These are phyloP conservation scores for Neodon shergylaensis DNA, from an alignment of 2,113 vertebrate species.

Conservation along the genomic window DNA sequence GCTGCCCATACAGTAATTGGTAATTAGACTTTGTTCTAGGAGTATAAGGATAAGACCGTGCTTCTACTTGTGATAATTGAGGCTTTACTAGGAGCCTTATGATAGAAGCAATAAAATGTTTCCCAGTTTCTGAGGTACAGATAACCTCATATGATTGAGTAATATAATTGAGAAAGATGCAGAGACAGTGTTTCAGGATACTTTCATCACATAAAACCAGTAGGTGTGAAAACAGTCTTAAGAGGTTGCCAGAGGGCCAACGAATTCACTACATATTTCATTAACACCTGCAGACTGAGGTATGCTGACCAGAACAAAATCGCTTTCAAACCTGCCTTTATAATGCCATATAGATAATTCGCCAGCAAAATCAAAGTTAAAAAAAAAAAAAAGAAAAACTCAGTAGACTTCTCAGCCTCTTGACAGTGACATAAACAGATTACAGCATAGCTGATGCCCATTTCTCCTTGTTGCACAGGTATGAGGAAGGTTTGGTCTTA, in stretches of 20 bases:
- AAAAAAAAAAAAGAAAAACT: not conserved
- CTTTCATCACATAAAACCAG: not conserved
- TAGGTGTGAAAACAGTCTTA: not conserved
- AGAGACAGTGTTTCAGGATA: not conserved
- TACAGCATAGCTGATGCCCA: not conserved
- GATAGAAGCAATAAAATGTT: not conserved
- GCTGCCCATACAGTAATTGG: not conserved
- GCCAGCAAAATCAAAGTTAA: not conserved
- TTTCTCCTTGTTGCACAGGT: not conserved
- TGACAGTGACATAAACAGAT: not conserved
- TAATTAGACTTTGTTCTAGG: not conserved
- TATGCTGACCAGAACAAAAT: not conserved
- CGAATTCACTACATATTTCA: not conserved
- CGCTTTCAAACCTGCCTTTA: not conserved
- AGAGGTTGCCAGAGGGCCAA: not conserved
- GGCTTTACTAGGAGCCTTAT: not conserved
- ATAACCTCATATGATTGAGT: not conserved
- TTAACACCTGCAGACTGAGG: not conserved
- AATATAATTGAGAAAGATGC: not conserved
- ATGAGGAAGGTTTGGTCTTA: not conserved
- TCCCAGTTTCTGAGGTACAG: not conserved
- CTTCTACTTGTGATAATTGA: not conserved
- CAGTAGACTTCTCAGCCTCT: not conserved
- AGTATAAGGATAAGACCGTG: accelerated
- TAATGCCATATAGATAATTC: not conserved